Conservation (phyloP, 1,140 invertebrate genomes). For the Muscidifurax raptorellus region DNA sequence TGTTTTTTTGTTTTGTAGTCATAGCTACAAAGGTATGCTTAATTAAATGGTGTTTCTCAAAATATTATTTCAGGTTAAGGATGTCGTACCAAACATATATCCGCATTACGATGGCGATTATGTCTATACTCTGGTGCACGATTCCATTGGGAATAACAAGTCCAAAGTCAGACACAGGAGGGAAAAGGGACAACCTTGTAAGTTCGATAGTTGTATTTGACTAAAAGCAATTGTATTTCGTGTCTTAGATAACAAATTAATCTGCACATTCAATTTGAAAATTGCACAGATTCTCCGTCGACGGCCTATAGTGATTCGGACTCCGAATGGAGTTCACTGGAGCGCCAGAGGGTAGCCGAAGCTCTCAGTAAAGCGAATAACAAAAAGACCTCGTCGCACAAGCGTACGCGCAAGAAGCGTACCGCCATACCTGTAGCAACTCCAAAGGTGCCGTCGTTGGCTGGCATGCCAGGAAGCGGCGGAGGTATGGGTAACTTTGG, state of each 20-base stretch:
- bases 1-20: neutral
- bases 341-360: conserved; percentile 82
- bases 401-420: conserved; percentile 86
- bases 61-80: conserved; percentile 76
- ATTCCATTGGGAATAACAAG: conserved; percentile 79
- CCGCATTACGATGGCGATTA: conserved; percentile 78
- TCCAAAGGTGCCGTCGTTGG: conserved; percentile 83
- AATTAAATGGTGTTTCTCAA: neutral
- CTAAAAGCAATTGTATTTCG: neutral
- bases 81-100: conserved; percentile 79
- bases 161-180: conserved; percentile 78
- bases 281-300: conserved; percentile 49
- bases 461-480: conserved; percentile 66
- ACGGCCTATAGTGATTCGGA: conserved; percentile 89
- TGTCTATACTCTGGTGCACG: conserved; percentile 79
- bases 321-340: conserved; percentile 89
- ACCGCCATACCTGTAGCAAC: conserved; percentile 89
- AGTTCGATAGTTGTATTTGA: conserved; percentile 58
- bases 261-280: neutral
- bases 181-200: conserved; percentile 81
- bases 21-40: neutral
- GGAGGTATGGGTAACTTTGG: neutral
- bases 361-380: conserved; percentile 79
- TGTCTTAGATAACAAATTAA: conserved; percentile 28
- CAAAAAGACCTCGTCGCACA: conserved; percentile 85